These are phyloP conservation scores for Parazoanthus darwini DNA, from an alignment of 92 coral and sea anemone genomes.

Conservation along the genomic window DNA sequence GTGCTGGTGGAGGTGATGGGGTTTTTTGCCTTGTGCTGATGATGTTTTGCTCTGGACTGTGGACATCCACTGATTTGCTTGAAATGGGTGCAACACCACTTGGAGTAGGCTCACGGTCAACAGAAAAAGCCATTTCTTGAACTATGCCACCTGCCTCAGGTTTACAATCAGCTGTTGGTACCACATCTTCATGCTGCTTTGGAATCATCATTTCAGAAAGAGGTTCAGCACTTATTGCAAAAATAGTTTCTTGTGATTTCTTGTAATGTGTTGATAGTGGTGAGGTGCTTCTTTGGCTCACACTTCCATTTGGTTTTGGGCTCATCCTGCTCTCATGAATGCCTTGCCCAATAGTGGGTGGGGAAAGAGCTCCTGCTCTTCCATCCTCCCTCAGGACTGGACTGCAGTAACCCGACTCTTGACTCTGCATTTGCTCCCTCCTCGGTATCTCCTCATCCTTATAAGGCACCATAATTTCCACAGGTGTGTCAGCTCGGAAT, in stretches of 20 bases:
- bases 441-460: background rate
- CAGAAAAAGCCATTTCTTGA: constrained; percentile 4
- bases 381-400: constrained; percentile 9
- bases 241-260: constrained; percentile 39
- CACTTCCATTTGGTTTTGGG: background rate
- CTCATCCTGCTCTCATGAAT: background rate
- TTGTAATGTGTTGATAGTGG: background rate
- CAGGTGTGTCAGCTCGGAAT: constrained; percentile 31
- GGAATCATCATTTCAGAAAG: constrained; percentile 29
- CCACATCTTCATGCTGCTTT: constrained; percentile 7
- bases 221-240: constrained; percentile 53
- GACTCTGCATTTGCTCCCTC: background rate
- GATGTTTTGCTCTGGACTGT: background rate
- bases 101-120: background rate
- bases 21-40: background rate
- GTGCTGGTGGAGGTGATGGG: background rate
- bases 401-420: constrained; percentile 17
- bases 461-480: constrained; percentile 36
- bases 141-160: background rate
- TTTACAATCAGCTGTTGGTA: background rate
- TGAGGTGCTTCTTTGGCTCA: background rate
- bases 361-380: background rate
- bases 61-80: background rate
- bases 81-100: background rate
- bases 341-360: background rate